Evolutionary conservation across 2,888 invertebrate species (phyloP), one percentile per base, ranked within the genome.

Genomic region (Ichneumoninae sp.): DNA sequence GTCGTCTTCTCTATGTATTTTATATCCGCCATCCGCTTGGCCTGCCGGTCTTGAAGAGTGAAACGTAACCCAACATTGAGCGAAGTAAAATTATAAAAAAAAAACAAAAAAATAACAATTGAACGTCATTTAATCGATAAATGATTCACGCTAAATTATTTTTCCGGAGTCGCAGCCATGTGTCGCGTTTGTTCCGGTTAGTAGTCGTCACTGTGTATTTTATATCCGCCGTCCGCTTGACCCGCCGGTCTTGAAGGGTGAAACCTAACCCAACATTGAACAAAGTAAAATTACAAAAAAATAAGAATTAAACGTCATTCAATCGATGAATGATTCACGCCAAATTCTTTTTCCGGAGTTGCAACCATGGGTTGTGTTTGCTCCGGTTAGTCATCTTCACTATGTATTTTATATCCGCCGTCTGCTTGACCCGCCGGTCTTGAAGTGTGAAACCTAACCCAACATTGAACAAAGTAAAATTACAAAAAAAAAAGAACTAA

Each of bases 381-480:
- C 68, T 81, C 65, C 68, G 65, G 72, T 81, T 75, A 81, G 78
- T 72, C 50, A 74, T 77, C 69, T 81, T 74, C 68, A 19, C 44
- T 47, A 50, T 44, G 36, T 71, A 54, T 77, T 72, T 70, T 19
- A 62, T 50, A 54, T 78, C 16, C 47, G 40, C 62, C 44, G 26
- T 70, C 40, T 47, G 7, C 44, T 44, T 54, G 7, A 30, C 22
- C 22, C n/a, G 65, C 79, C 54, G 77, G 33, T 33, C 36, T 36
- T 8, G 7, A 8, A 36, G 7, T 1, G 8, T 36, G 36, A 36
- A 36, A 36, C 1, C 0, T 36, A 7, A 52, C n/a, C 22, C 22
- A 54, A 19, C n/a, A 19, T 26, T 6, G 19, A 22, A 26, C 54
- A 0, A 2, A 8, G 3, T 57, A 22, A 4, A 57, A 57, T 10